These are phyloP conservation scores for Eristalinus aeneus DNA, from an alignment of 2,888 invertebrate species.

Conservation along the genomic window DNA sequence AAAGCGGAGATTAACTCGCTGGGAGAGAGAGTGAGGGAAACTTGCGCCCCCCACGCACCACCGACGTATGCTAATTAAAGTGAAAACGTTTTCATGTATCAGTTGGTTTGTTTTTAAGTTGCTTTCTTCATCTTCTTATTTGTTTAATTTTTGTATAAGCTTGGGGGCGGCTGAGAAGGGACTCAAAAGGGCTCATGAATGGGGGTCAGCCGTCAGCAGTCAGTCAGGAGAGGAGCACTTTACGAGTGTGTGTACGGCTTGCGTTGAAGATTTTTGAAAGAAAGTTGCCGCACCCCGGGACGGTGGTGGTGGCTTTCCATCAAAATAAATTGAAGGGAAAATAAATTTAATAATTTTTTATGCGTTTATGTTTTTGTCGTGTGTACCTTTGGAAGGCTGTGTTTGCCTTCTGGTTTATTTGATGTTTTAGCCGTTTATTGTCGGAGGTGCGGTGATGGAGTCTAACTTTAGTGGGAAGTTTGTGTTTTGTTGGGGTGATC, in stretches of 20 bases:
- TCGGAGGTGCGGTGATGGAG: not conserved
- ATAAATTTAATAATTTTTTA: constrained; percentile 42
- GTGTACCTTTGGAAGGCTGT: not conserved
- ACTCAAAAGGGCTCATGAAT: constrained; percentile 34
- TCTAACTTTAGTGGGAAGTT: not conserved
- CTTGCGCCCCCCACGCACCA: not conserved
- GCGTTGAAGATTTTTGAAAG: not conserved
- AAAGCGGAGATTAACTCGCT: not conserved
- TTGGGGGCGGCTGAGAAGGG: not conserved
- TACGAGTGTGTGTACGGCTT: not conserved
- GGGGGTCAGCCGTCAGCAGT: constrained; percentile 8
- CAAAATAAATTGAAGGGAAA: constrained; percentile 45
- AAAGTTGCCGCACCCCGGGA: not conserved
- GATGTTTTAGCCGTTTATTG: no score
- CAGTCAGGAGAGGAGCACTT: not conserved
- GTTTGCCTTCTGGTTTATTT: not conserved
- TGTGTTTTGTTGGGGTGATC: not conserved
- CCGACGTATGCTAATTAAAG: constrained; percentile 40
- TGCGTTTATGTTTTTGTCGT: not conserved
- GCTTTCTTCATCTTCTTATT: constrained; percentile 20
- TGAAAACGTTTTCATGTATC: constrained; percentile 33
- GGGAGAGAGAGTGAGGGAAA: not conserved
- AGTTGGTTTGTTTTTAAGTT: constrained; percentile 36
- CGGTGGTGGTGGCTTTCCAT: constrained; percentile 13
- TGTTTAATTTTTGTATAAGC: constrained; percentile 29